Conservation (phyloP, 2,797 vertebrate species). For the Sebastes taczanowskii region DNA sequence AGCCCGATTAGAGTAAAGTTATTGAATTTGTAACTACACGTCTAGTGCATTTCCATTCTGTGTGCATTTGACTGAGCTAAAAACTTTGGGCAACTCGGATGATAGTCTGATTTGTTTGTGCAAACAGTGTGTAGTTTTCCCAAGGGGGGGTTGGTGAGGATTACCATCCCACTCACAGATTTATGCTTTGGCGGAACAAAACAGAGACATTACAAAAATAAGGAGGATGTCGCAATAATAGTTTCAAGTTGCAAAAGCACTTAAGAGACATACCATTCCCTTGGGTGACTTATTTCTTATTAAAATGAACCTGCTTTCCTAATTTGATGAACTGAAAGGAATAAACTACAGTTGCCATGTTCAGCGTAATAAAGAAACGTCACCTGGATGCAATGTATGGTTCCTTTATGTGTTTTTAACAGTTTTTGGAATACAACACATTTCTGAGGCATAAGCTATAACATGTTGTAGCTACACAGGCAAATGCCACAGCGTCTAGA, state of each 20-base stretch:
- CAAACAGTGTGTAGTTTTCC: neutral
- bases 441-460: neutral
- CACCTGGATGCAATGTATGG: neutral
- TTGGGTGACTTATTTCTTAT: neutral
- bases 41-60: neutral
- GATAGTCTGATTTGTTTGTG: constrained; percentile 4
- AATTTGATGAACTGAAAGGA: neutral
- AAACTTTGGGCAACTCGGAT: neutral
- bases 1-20: neutral
- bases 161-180: constrained; percentile 9
- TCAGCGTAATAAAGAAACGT: neutral
- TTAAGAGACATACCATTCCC: neutral
- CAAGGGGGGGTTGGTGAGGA: neutral
- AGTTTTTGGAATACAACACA: neutral
- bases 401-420: neutral
- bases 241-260: neutral
- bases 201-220: neutral
- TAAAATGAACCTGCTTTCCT: neutral
- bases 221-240: neutral
- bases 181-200: neutral
- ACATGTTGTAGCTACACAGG: neutral
- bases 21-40: neutral
- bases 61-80: neutral
- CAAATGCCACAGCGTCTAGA: neutral
- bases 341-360: neutral